These are phyloP conservation scores for Araneus ventricosus DNA, from an alignment of 1,140 invertebrate species.

Conservation along the genomic window DNA sequence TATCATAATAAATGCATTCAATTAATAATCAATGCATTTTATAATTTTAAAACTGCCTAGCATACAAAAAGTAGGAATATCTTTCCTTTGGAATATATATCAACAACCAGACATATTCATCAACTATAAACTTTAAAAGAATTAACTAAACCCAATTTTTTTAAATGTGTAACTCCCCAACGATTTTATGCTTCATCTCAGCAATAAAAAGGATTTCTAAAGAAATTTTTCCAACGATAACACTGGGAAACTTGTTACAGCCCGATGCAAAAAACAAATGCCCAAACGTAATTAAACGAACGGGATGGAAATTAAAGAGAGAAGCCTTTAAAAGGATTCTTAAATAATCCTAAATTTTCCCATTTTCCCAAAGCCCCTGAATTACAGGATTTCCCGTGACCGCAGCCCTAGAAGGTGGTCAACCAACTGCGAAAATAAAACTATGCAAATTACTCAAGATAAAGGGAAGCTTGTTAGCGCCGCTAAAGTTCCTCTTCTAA, in stretches of 20 bases:
- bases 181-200: neutral
- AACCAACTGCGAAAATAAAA: constrained; percentile 31
- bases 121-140: no score
- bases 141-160: neutral
- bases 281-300: constrained; percentile 2
- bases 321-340: constrained; percentile 15
- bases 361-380: constrained; percentile 29
- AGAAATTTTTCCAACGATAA: neutral
- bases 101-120: no score
- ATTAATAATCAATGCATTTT: no score
- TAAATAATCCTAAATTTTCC: constrained; percentile 44
- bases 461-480: constrained; percentile 17
- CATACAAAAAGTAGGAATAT: no score
- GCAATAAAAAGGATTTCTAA: neutral
- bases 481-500: neutral
- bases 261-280: neutral
- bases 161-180: neutral
- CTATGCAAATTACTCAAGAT: constrained; percentile 44
- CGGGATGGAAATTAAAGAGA: constrained; percentile 3
- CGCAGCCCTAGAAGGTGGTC: constrained; percentile 33
- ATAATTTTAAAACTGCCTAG: no score
- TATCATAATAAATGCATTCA: no score
- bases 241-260: neutral
- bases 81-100: no score
- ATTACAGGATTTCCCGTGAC: constrained; percentile 38